Conservation (phyloP, 2,797 vertebrate genomes). For the Channa striata region DNA sequence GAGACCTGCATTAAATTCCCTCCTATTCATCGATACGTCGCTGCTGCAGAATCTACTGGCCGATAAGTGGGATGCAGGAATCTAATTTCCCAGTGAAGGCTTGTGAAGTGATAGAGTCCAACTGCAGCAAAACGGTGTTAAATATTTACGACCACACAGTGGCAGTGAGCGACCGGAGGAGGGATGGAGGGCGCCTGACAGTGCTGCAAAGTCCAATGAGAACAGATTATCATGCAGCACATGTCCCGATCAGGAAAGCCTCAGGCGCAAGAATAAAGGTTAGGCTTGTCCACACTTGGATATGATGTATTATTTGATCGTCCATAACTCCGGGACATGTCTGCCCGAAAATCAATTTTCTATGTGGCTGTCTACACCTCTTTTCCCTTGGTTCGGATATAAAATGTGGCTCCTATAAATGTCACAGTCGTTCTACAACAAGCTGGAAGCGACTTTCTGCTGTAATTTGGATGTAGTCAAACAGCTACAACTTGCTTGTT, state of each 20-base stretch:
- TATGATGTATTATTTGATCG: slow-evolving; percentile 48
- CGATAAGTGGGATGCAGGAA: slow-evolving; percentile 13
- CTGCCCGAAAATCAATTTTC: slow-evolving; percentile 24
- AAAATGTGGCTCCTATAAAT: slow-evolving; percentile 8
- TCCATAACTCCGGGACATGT: slow-evolving; percentile 24
- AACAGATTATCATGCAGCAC: slow-evolving; percentile 69
- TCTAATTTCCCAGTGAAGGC: not conserved
- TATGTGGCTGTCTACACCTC: slow-evolving; percentile 1
- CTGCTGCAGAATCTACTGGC: not conserved
- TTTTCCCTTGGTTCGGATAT: not conserved
- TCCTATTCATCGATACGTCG: not conserved
- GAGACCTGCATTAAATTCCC: slow-evolving; percentile 6
- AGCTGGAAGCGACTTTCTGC: slow-evolving; percentile 3
- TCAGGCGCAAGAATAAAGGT: slow-evolving; percentile 66
- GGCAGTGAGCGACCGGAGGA: slow-evolving; percentile 71
- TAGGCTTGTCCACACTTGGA: slow-evolving; percentile 53
- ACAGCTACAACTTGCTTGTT: slow-evolving; percentile 30
- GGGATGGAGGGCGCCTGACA: slow-evolving; percentile 11
- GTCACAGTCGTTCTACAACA: slow-evolving; percentile 27
- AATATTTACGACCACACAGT: slow-evolving; percentile 75
- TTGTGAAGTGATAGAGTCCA: slow-evolving; percentile 5
- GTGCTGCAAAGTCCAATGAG: slow-evolving; percentile 60
- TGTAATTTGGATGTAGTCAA: slow-evolving; percentile 39
- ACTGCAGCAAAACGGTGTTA: slow-evolving; percentile 56
- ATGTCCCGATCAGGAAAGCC: slow-evolving; percentile 59